Percentiles rank a stretch among this genome's conserved stretches.
phyloP scores from a whole-genome alignment of 2,888 invertebrate genomes.

The Tipula helvola region DNA sequence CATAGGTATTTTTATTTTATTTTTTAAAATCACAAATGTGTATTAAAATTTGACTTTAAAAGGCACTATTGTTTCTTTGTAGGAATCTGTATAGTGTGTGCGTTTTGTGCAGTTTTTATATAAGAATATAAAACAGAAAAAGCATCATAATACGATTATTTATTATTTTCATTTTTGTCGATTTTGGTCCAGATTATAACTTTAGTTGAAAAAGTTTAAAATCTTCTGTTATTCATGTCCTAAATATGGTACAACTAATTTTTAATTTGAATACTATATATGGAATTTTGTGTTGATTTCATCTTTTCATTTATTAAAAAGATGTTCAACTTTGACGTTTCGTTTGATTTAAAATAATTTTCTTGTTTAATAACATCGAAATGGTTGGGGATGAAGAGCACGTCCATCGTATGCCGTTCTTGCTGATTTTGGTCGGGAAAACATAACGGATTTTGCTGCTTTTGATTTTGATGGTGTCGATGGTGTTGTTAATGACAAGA shows the following conservation, averaged over 20 bases:
- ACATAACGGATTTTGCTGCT: background rate
- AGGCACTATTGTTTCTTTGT: background rate
- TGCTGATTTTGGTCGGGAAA: constrained; percentile 25
- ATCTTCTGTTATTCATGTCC: background rate
- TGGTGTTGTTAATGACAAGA: constrained; percentile 35
- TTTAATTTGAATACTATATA: background rate
- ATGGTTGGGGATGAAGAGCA: constrained; percentile 32
- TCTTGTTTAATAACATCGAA: constrained; percentile 29
- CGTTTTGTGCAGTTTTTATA: background rate
- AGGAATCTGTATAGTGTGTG: background rate
- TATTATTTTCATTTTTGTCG: background rate
- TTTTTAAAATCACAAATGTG: too few relatives aligned
- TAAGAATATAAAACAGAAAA: background rate
- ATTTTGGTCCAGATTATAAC: background rate
- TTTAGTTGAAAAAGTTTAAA: background rate
- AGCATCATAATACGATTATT: background rate
- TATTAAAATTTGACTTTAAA: background rate
- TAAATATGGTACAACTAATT: background rate
- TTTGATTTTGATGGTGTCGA: constrained; percentile 19
- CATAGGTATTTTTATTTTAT: too few relatives aligned
- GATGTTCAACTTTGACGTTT: background rate
- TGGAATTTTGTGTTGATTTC: background rate
- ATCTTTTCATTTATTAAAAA: background rate
- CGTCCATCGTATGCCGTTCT: constrained; percentile 25
- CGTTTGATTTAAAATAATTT: background rate